phyloP scores from a whole-genome alignment of 1,140 invertebrate species.

The Palaemon carinicauda region DNA sequence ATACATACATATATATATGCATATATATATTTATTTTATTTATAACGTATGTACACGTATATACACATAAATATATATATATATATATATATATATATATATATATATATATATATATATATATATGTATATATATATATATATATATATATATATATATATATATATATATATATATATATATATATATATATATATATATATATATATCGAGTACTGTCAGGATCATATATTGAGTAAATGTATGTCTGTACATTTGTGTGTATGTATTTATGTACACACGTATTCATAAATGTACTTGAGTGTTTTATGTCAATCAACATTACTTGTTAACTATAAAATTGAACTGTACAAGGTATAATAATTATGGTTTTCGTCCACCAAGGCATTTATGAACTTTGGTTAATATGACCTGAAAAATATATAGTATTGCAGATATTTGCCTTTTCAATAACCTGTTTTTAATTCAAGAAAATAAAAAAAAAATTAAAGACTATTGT shows the following conservation, averaged over 20 bases:
- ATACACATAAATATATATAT: not conserved
- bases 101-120: not conserved
- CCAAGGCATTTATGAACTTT: no score
- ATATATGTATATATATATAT: not conserved
- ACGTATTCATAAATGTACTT: not conserved
- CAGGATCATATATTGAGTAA: no score
- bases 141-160: not conserved
- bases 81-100: not conserved
- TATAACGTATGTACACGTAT: not conserved
- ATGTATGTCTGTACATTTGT: not conserved
- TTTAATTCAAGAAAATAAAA: no score
- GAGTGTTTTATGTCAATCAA: not conserved
- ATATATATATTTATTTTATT: not conserved
- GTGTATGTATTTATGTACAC: not conserved
- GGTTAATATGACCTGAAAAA: no score
- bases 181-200: not conserved
- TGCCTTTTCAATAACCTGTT: no score
- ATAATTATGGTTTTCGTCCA: not conserved
- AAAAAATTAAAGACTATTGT: no score
- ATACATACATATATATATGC: not conserved
- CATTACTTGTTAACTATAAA: not conserved
- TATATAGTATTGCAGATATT: no score
- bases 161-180: conserved; percentile 1
- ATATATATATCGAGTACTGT: no score
- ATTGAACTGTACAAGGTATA: not conserved